Conservation (phyloP, 1,140 invertebrate genomes). For the Lasaia peninsularis region DNA sequence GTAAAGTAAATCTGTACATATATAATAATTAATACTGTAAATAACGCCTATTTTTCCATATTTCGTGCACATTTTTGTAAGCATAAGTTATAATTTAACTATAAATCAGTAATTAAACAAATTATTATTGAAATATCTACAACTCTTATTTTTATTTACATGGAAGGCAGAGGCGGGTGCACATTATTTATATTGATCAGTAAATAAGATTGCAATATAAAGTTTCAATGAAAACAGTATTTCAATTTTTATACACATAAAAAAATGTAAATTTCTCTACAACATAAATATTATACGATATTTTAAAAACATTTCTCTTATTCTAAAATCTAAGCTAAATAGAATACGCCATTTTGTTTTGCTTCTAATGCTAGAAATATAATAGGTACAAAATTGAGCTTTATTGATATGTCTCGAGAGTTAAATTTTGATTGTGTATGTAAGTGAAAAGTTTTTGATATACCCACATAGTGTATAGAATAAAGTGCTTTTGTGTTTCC, state of each 20-base stretch:
- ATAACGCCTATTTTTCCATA: background rate
- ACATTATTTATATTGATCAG: conserved; percentile 30
- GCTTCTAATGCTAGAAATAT: conserved; percentile 64
- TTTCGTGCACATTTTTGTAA: conserved; percentile 30
- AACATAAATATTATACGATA: conserved; percentile 6
- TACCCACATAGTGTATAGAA: conserved; percentile 5
- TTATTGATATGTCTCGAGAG: conserved; percentile 69
- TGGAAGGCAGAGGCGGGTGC: conserved; percentile 61
- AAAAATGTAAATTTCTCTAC: conserved; percentile 9
- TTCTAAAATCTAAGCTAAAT: conserved; percentile 58
- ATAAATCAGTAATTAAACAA: conserved; percentile 1
- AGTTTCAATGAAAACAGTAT: conserved; percentile 17
- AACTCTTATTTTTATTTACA: conserved; percentile 47
- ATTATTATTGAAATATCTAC: conserved; percentile 33
- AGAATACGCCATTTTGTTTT: conserved; percentile 52
- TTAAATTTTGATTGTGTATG: conserved; percentile 22
- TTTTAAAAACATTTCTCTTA: conserved; percentile 37
- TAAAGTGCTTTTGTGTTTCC: conserved; percentile 8
- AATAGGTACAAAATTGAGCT: conserved; percentile 74
- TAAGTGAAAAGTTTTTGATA: conserved; percentile 11
- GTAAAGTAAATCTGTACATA: background rate
- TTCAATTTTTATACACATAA: conserved; percentile 9
- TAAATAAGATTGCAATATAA: conserved; percentile 26
- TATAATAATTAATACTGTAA: background rate
- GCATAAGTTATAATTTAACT: conserved; percentile 21